Evolutionary conservation across 1,140 invertebrate genomes (phyloP).

Genomic region (Lepeophtheirus salmonis): DNA sequence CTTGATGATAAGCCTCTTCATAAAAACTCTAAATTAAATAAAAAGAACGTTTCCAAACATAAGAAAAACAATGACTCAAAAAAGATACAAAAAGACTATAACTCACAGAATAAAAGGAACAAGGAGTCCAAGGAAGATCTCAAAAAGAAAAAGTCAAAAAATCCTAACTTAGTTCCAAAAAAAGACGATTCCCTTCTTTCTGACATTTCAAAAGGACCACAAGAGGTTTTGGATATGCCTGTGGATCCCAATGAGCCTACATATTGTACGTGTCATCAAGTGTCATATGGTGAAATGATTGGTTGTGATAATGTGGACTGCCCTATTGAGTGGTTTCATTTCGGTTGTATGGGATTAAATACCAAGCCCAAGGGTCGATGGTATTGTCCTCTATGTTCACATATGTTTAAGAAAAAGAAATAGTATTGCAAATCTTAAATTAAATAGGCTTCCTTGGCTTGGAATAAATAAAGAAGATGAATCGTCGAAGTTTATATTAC

Average conservation of each 20-base stretch:
- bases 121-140: constrained; percentile 23
- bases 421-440: too few species aligned
- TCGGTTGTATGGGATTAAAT: constrained; percentile 84
- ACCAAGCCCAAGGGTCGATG: constrained; percentile 98
- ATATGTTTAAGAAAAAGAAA: constrained; percentile 65
- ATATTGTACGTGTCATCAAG: constrained; percentile 92
- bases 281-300: too few species aligned
- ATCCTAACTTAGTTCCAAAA: constrained; percentile 15
- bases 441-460: too few species aligned
- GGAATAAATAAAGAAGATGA: too few species aligned
- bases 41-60: constrained; percentile 3
- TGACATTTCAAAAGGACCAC: constrained; percentile 53
- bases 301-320: constrained; percentile 92
- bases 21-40: neutral
- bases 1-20: too few species aligned
- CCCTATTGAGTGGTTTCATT: constrained; percentile 97
- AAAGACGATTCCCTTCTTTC: constrained; percentile 25
- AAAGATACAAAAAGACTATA: neutral
- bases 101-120: constrained; percentile 17
- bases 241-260: constrained; percentile 98
- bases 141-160: constrained; percentile 22
- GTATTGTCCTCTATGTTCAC: constrained; percentile 84
- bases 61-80: constrained; percentile 36
- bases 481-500: too few species aligned
- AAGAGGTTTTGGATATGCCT: constrained; percentile 86